These are phyloP conservation scores for Columbina picui DNA, from an alignment of 2,113 vertebrate species.

Conservation along the genomic window DNA sequence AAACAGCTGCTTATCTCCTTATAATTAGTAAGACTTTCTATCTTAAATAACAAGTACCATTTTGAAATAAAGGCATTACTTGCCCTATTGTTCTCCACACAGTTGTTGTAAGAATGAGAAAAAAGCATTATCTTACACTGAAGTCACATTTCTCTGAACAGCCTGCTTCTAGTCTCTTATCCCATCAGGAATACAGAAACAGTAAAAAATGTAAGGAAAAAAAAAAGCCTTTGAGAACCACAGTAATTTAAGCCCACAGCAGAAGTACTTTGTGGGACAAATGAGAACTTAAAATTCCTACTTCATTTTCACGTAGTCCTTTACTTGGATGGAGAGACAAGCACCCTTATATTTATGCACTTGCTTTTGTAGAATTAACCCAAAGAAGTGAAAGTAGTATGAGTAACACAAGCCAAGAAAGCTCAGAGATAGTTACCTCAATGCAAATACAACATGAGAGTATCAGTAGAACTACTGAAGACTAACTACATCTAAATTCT, in stretches of 20 bases:
- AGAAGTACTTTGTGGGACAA: background rate
- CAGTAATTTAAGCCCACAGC: background rate
- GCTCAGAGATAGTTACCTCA: background rate
- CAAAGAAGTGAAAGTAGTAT: background rate
- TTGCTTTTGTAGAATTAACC: background rate
- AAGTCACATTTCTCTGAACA: background rate
- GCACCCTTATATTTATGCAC: background rate
- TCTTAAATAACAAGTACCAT: background rate
- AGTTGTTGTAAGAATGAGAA: background rate
- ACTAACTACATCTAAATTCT: background rate
- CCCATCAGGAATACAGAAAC: background rate
- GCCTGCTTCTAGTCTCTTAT: background rate
- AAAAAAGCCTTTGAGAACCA: background rate
- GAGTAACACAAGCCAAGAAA: background rate
- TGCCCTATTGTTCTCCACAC: background rate
- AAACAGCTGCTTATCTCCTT: background rate
- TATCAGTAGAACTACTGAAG: background rate
- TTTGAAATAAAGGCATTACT: background rate
- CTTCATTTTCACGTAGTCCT: background rate
- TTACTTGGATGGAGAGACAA: background rate
- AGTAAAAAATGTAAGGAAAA: background rate
- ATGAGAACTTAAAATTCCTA: background rate
- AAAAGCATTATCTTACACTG: background rate
- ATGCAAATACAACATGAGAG: background rate
- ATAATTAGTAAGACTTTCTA: background rate